Percentiles rank a stretch among this genome's conserved stretches.
Conservation (phyloP, 53 echinoderm and acorn worm genomes). For the Holothuria leucospilota region DNA sequence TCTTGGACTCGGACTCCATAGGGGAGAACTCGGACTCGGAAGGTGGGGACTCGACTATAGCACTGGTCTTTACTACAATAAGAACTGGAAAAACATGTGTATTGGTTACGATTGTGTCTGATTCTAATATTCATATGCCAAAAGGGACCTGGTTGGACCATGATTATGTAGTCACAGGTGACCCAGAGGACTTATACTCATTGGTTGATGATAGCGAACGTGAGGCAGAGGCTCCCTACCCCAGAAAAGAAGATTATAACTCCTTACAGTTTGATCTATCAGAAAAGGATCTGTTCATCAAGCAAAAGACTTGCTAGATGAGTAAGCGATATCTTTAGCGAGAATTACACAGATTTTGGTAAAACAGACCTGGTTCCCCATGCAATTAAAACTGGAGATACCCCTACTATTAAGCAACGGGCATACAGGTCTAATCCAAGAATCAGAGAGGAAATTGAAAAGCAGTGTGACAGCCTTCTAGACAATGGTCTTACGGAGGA, state of each 20-base stretch:
- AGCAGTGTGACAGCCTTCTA: conserved; percentile 54
- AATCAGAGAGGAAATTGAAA: too few species aligned
- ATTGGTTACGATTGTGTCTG: not conserved
- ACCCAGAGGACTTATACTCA: not conserved
- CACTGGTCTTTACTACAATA: too few species aligned
- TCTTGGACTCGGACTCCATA: too few species aligned
- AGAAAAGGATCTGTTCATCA: conserved; percentile 32
- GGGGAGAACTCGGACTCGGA: too few species aligned
- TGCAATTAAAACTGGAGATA: not conserved
- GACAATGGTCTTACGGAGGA: conserved; percentile 59
- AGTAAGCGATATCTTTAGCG: conserved; percentile 16
- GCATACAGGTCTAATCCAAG: conserved; percentile 59
- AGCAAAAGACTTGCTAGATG: conserved; percentile 27
- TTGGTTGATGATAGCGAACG: not conserved
- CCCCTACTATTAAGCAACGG: conserved; percentile 48
- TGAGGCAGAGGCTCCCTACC: not conserved
- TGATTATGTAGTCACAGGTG: conserved; percentile 44
- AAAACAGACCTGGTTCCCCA: not conserved
- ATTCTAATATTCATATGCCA: not conserved
- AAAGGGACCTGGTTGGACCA: conserved; percentile 35
- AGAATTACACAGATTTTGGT: conserved; percentile 7
- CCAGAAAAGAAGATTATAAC: not conserved
- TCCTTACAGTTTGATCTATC: conserved; percentile 34
- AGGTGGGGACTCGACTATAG: too few species aligned
- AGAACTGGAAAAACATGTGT: not conserved